A percentile compares a stretch with the other conserved stretches of the same genome.
Conservation (phyloP, 2,113 vertebrate species). For the Dicerorhinus sumatrensis region DNA sequence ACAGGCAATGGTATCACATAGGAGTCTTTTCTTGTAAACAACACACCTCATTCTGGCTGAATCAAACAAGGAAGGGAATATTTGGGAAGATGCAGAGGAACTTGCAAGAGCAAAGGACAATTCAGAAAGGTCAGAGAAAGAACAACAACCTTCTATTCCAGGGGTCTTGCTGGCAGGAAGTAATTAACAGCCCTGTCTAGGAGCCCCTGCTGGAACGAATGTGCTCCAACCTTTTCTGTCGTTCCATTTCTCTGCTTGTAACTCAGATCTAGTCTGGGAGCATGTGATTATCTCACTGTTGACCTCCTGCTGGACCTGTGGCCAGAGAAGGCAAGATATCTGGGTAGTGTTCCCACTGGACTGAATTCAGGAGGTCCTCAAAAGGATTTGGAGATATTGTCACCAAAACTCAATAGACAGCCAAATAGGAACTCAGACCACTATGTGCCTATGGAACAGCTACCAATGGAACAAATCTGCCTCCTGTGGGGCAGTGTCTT, state of each 20-base stretch:
- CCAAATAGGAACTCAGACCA: too few relatives aligned
- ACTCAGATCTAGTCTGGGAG: not conserved
- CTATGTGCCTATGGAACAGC: accelerated
- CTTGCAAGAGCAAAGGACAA: accelerated
- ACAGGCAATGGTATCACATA: accelerated
- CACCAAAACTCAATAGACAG: too few relatives aligned
- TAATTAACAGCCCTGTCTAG: accelerated
- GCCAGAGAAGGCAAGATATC: accelerated
- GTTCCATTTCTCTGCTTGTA: accelerated
- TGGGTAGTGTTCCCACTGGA: accelerated
- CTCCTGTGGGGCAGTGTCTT: accelerated
- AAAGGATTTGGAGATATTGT: too few relatives aligned
- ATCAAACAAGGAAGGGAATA: too few relatives aligned
- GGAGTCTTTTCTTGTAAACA: too few relatives aligned
- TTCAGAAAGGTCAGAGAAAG: too few relatives aligned
- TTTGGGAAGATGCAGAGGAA: not conserved
- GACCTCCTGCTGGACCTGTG: not conserved
- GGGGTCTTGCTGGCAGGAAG: not conserved
- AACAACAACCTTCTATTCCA: accelerated
- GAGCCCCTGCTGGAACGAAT: accelerated
- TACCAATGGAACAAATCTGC: accelerated
- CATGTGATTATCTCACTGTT: accelerated
- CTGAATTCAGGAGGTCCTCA: not conserved
- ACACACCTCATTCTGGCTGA: not conserved
- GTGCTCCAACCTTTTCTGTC: accelerated